Evolutionary conservation across 53 echinoderm and acorn worm genomes (phyloP).

Genomic region (Astropecten irregularis): DNA sequence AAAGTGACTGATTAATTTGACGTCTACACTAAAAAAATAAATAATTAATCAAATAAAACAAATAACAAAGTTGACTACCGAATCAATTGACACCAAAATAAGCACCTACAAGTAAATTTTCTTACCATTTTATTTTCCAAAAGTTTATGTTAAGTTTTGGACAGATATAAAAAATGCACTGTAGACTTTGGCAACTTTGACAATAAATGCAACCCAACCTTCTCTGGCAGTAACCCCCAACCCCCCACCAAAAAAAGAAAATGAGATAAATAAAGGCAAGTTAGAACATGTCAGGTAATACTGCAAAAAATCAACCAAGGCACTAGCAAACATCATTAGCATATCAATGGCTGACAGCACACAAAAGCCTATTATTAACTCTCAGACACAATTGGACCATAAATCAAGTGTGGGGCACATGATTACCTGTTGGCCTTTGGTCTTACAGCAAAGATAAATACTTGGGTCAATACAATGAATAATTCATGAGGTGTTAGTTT

Average conservation of each 20-base stretch:
- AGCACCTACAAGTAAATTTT: not conserved
- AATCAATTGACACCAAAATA: not conserved
- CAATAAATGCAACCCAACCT: too few relatives aligned
- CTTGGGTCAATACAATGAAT: slow-evolving; percentile 12
- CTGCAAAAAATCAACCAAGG: too few relatives aligned
- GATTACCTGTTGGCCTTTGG: not conserved
- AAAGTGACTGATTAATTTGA: not conserved
- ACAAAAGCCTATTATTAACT: not conserved
- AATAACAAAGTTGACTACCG: not conserved
- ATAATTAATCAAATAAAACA: not conserved
- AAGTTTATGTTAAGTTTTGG: too few relatives aligned
- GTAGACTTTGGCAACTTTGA: too few relatives aligned
- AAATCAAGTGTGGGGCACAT: slow-evolving; percentile 1
- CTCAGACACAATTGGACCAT: too few relatives aligned
- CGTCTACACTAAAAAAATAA: not conserved
- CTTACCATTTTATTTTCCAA: too few relatives aligned
- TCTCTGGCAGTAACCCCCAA: too few relatives aligned
- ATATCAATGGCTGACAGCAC: slow-evolving; percentile 43
- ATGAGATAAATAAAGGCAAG: too few relatives aligned
- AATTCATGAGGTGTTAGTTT: slow-evolving; percentile 1
- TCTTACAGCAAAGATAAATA: not conserved
- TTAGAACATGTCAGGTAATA: not conserved
- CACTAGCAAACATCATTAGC: slow-evolving; percentile 67
- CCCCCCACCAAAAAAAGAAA: too few relatives aligned
- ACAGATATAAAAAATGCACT: too few relatives aligned